Base-by-base conservation (phyloP, 1,140 invertebrate species). In the Chrysopa pallens region DNA sequence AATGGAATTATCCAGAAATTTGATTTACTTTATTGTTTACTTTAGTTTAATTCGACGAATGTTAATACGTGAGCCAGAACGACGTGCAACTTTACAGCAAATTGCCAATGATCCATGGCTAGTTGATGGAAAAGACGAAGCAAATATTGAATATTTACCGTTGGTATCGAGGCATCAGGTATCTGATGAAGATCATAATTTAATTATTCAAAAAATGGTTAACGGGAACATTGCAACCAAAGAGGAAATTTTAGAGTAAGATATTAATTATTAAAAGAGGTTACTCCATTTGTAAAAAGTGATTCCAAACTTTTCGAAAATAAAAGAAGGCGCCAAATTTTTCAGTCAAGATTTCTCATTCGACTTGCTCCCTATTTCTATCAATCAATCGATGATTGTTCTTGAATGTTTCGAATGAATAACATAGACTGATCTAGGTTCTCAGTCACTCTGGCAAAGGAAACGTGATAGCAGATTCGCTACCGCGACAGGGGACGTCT, bases 161-260 rank as follows among this genome's bases (percentile, higher is more conserved):
- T 68, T 94, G 8, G 77, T 93, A 3, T 85, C 82, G 14, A 62
- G 77, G 28, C 75, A 90, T 57, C 80, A 88, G 53, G 67, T 94
- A 2, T 78, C 80, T n/a, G 88, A 93, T 40, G 88, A 93, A 38
- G 89, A 95, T 61, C 88, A 94, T 56, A 74, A 78, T 49, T 74
- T 84, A 43, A 92, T 98, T 49, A 73, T 98, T 42, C 84, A 93
- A 49, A 91, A 88, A 69, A 97, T 98, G 86, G 87, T 95, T 13
- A 88, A 88, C 60, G 91, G 90, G 48, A 81, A 80, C 52, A 94
- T 98, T 43, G 91, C 89, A 42, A 80, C 81, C 36, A 89, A 92
- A 64, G 91, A 95, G 58, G 80, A 94, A 63, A 93, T 95, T 51
- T 60, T 86, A 49, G 84, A 91, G 80, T 86, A 59, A 72, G 75